Percentiles rank a stretch among this genome's conserved stretches.
Conservation (phyloP, 2,797 vertebrate genomes). For the Momotus momota region DNA sequence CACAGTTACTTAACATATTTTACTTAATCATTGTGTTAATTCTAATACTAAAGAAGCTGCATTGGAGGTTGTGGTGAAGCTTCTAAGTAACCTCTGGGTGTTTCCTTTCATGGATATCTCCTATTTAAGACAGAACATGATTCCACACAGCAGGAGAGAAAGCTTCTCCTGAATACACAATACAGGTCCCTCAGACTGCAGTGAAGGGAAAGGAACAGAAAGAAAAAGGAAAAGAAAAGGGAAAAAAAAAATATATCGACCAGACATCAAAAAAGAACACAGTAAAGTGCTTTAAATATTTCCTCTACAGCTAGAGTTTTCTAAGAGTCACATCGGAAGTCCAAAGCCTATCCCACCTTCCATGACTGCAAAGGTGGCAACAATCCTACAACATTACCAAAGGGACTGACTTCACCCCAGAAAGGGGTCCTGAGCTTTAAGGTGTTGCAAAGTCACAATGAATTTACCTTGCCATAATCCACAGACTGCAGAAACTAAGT, state of each 20-base stretch:
- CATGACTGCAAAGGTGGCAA: not conserved
- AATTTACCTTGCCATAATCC: not conserved
- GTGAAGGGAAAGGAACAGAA: not conserved
- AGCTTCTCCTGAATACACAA: not conserved
- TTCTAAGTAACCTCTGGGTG: slow-evolving; percentile 44
- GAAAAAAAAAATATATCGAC: fast-evolving
- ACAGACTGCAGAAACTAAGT: not conserved
- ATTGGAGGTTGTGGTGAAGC: not conserved
- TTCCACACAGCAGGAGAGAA: not conserved
- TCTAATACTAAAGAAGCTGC: not conserved
- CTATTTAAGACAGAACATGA: not conserved
- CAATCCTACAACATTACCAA: not conserved
- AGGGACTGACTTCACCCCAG: not conserved
- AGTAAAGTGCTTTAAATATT: not conserved
- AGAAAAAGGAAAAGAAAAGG: not conserved
- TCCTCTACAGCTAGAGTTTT: not conserved
- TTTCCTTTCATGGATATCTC: slow-evolving; percentile 48
- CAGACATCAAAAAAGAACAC: not conserved
- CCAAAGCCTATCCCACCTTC: not conserved
- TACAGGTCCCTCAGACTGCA: not conserved
- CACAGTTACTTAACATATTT: slow-evolving; percentile 43
- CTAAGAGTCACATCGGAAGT: not conserved
- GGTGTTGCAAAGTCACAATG: not conserved
- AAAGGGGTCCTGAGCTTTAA: not conserved
- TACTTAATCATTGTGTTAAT: not conserved